Evolutionary conservation across 2,797 vertebrate genomes (phyloP).

Genomic region (Petrocephalus sullivani): DNA sequence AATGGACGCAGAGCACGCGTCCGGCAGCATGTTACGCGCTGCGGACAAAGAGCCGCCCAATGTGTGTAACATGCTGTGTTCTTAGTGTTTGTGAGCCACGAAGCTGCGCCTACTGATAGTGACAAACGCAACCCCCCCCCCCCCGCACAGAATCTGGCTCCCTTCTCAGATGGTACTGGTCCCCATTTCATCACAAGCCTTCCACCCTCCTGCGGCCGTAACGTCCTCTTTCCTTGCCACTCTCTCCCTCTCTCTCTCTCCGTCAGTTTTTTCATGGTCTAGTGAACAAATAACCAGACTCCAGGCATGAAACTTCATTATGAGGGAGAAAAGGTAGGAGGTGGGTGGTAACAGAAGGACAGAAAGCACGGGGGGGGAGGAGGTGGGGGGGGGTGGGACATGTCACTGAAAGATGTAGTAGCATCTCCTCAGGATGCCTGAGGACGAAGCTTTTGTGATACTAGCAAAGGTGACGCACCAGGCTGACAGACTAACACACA

Average conservation of each 20-base stretch:
- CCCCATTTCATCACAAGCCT: slow-evolving; percentile 36
- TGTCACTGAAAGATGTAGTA: slow-evolving; percentile 2
- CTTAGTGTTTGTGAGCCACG: not conserved
- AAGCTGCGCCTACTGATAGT: not conserved
- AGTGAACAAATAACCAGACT: slow-evolving; percentile 23
- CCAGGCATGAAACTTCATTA: slow-evolving; percentile 20
- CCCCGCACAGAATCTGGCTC: not conserved
- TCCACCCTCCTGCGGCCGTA: slow-evolving; percentile 33
- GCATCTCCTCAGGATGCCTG: not conserved
- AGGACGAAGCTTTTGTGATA: slow-evolving; percentile 3
- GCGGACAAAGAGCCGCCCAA: not conserved
- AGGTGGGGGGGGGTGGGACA: slow-evolving; percentile 9
- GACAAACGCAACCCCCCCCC: not conserved
- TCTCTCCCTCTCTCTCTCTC: slow-evolving; percentile 13
- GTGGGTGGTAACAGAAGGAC: slow-evolving; percentile 18
- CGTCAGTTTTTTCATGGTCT: slow-evolving; percentile 24
- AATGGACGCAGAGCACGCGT: not conserved
- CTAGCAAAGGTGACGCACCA: not conserved
- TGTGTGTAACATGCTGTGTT: not conserved
- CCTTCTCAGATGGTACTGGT: not conserved
- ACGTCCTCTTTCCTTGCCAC: slow-evolving; percentile 19
- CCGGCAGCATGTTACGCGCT: not conserved
- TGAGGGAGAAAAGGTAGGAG: not conserved
- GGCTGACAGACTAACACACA: slow-evolving; percentile 1
- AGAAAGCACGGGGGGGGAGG: slow-evolving; percentile 9